Evolutionary conservation across 2,113 vertebrate genomes (phyloP).

Genomic region (Pteronura brasiliensis): DNA sequence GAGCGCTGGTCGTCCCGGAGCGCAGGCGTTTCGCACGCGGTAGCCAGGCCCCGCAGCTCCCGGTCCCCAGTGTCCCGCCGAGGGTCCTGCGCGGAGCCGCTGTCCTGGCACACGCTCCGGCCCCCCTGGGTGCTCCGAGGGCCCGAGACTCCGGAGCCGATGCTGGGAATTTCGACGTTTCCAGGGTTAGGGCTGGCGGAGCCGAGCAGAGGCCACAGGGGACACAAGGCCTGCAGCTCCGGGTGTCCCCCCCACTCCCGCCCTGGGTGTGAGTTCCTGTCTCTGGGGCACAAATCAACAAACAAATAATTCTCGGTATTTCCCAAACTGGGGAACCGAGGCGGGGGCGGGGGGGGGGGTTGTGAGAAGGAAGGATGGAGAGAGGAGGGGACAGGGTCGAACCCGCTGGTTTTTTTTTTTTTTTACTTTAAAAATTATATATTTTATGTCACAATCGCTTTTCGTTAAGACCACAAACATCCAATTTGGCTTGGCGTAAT

Average conservation of each 20-base stretch:
- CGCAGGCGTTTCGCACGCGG: neutral
- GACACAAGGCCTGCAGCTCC: neutral
- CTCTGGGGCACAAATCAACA: neutral
- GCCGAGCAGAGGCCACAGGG: accelerated
- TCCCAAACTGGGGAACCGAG: neutral
- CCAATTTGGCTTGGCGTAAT: conserved; percentile 81
- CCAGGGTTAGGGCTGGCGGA: no score
- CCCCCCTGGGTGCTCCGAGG: neutral
- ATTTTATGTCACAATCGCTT: conserved; percentile 81
- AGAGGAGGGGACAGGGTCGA: conserved; percentile 1
- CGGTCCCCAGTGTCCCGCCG: neutral
- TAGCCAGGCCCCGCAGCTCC: accelerated
- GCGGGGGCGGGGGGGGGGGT: neutral
- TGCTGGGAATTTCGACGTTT: accelerated
- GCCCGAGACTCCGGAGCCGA: neutral
- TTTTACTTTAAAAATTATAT: conserved; percentile 75
- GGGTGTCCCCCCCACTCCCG: neutral
- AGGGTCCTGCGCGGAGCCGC: neutral
- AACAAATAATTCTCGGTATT: neutral
- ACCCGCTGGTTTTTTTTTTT: neutral
- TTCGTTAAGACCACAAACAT: conserved; percentile 82
- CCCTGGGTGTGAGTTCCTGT: neutral
- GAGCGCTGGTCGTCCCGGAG: neutral
- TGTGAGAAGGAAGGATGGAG: neutral
- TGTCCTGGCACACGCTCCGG: neutral